These are phyloP conservation scores for Atherix ibis DNA, from an alignment of 2,888 invertebrate genomes.

Conservation along the genomic window DNA sequence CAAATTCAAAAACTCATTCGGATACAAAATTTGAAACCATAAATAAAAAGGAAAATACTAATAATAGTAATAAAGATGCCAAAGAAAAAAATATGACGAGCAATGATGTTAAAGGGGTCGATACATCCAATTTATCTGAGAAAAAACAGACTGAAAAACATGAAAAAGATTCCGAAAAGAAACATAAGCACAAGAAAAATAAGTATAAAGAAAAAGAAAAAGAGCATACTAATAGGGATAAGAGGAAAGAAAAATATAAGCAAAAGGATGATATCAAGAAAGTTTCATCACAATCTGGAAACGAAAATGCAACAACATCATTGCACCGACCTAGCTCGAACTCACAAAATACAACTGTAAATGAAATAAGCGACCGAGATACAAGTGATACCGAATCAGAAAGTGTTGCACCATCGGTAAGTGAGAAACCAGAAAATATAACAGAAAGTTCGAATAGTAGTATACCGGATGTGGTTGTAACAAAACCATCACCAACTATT, in stretches of 20 bases:
- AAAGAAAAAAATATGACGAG: slow-evolving; percentile 16
- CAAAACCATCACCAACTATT: slow-evolving; percentile 5
- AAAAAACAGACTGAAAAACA: slow-evolving; percentile 26
- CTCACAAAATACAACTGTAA: slow-evolving; percentile 9
- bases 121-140: slow-evolving; percentile 8
- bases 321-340: slow-evolving; percentile 11
- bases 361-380: slow-evolving; percentile 24
- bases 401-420: slow-evolving; percentile 14
- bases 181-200: slow-evolving; percentile 48
- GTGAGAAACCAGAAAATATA: slow-evolving; percentile 15
- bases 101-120: slow-evolving; percentile 4
- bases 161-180: slow-evolving; percentile 39
- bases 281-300: slow-evolving; percentile 7
- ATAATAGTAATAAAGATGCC: slow-evolving; percentile 12
- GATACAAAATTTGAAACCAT: not conserved
- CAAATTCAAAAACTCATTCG: not conserved
- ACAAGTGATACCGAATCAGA: slow-evolving; percentile 22
- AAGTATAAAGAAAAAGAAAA: slow-evolving; percentile 48
- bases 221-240: slow-evolving; percentile 27
- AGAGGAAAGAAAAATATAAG: slow-evolving; percentile 25
- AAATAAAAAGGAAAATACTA: slow-evolving; percentile 10
- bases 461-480: slow-evolving; percentile 24
- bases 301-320: not conserved
- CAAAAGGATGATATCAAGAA: slow-evolving; percentile 18
- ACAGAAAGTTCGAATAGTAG: slow-evolving; percentile 30